Base-by-base conservation (phyloP, 2,888 invertebrate genomes). In the Synanthedon andrenaeformis region DNA sequence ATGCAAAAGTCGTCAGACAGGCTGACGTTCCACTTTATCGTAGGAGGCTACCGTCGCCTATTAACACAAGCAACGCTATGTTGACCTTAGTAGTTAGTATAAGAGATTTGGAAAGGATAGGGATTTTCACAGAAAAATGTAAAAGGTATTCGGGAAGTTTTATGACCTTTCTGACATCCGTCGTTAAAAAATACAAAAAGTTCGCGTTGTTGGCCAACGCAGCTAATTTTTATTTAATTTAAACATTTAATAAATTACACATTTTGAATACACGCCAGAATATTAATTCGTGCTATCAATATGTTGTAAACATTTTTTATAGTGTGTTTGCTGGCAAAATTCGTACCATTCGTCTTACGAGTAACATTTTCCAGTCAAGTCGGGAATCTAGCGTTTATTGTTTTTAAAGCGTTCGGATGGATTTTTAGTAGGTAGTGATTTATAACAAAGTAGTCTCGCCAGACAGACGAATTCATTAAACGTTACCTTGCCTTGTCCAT, bases 261-360 rank as follows among this genome's bases (percentile, higher is more conserved):
- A 13, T 52, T 35, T 53, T 53, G 55, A 53, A 54, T 42, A 28
- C n/a, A 11, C 35, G 54, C 56, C 54, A 54, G 51, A 48, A 41
- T 52, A 53, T 52, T 53, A 53, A 56, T 54, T 54, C 11, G 10
- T 35, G 35, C 35, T 13, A 52, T 54, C 53, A 54, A 53, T 54
- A 17, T 42, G 17, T 17, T 19, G 12, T 17, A 4, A 49, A 14
- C 49, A 17, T 49, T 13, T 49, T 49, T 49, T 23, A 49, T 8
- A 49, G 23, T 49, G 49, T 49, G 49, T 23, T 49, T 51, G 13
- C 41, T 51, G 56, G 52, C 56, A 54, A 50, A 55, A 23, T 52
- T 41, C 41, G 14, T 42, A 50, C 52, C 35, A 54, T 54, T 48
- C 51, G 52, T 56, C 54, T 56, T 53, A 13, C 45, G 49, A 19